These are phyloP conservation scores for Acyrthosiphon pisum DNA, from an alignment of 1,140 invertebrate species.

Conservation along the genomic window DNA sequence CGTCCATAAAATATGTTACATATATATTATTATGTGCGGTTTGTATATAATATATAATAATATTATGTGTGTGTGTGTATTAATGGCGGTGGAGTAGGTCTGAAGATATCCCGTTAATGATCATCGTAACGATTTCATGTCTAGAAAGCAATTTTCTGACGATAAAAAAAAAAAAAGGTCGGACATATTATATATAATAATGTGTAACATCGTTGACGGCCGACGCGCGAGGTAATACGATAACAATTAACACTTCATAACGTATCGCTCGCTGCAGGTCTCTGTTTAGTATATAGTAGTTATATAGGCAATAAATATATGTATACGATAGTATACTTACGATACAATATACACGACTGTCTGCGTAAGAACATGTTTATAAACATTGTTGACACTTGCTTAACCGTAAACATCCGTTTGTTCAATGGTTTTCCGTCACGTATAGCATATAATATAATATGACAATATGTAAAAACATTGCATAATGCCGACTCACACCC, in stretches of 20 bases:
- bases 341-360: not conserved
- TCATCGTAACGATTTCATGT: not conserved
- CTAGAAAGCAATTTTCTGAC: not conserved
- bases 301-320: too few relatives aligned
- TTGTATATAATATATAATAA: not conserved
- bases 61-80: not conserved
- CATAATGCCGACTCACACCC: too few relatives aligned
- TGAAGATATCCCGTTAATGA: constrained; percentile 26
- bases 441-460: too few relatives aligned
- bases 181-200: not conserved
- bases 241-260: constrained; percentile 22
- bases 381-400: not conserved
- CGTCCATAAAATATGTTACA: not conserved
- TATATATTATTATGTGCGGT: not conserved
- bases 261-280: not conserved
- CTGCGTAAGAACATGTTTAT: not conserved
- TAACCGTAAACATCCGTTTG: not conserved
- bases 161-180: constrained; percentile 27
- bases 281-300: not conserved
- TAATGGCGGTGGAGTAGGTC: not conserved
- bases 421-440: not conserved
- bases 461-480: not conserved
- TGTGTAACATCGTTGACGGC: not conserved
- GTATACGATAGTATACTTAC: not conserved
- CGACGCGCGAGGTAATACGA: not conserved